Conservation (phyloP, 2,113 vertebrate genomes). For the Pluvialis apricaria region DNA sequence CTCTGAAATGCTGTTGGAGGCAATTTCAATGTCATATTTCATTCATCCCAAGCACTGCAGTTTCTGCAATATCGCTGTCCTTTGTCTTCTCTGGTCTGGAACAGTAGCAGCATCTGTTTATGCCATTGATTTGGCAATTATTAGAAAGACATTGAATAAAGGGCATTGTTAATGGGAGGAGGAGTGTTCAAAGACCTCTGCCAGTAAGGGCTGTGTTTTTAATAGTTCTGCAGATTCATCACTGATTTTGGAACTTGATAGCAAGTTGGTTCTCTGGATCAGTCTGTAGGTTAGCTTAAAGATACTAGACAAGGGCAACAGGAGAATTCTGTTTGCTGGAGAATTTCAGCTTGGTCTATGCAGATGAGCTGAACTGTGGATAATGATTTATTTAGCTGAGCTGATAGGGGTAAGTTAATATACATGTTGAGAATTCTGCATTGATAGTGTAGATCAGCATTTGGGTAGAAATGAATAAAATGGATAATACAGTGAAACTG, state of each 20-base stretch:
- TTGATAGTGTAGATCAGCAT: not conserved
- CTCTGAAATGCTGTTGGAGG: not conserved
- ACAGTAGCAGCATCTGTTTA: not conserved
- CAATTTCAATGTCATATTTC: not conserved
- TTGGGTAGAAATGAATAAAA: not conserved
- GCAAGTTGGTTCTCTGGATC: not conserved
- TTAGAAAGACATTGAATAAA: not conserved
- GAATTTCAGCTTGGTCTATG: not conserved
- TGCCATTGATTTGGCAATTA: slow-evolving; percentile 25
- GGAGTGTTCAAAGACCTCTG: not conserved
- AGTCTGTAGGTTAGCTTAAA: not conserved
- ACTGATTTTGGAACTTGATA: slow-evolving; percentile 4
- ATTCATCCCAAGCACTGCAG: not conserved
- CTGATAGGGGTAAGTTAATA: not conserved
- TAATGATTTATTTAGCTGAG: not conserved
- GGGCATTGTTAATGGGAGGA: not conserved
- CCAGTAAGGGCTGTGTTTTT: not conserved
- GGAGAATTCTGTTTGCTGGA: not conserved
- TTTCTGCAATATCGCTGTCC: not conserved
- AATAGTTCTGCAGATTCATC: not conserved
- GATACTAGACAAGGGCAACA: not conserved
- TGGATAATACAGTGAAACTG: not conserved
- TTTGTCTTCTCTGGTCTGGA: not conserved
- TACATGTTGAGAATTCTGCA: not conserved
- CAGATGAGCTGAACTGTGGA: not conserved